Evolutionary conservation across 2,888 invertebrate species (phyloP).

Genomic region (Brachynemurus nebulosus): DNA sequence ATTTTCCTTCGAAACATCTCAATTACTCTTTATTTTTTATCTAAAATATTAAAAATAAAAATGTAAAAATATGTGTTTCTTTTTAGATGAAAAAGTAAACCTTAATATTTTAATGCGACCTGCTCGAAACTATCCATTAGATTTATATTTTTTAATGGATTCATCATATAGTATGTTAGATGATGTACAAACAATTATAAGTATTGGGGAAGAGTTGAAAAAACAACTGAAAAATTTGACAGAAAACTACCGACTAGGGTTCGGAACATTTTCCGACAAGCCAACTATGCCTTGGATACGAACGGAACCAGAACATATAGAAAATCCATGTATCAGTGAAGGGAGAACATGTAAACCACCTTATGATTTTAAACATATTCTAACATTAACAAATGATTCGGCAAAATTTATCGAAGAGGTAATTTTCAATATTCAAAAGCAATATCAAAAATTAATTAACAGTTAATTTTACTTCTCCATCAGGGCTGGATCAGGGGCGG

Average conservation of each 20-base stretch:
- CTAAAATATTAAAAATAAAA: not conserved
- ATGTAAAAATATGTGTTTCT: slow-evolving; percentile 8
- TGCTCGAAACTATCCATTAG: slow-evolving; percentile 74
- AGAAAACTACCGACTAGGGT: slow-evolving; percentile 57
- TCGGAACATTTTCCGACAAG: slow-evolving; percentile 68
- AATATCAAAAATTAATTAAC: too few species aligned
- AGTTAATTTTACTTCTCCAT: too few species aligned
- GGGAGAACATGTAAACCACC: slow-evolving; percentile 56
- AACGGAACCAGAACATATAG: slow-evolving; percentile 30
- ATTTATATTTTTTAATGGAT: slow-evolving; percentile 85
- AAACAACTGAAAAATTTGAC: slow-evolving; percentile 48
- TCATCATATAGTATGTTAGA: slow-evolving; percentile 81
- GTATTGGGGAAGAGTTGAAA: slow-evolving; percentile 45
- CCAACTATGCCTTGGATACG: slow-evolving; percentile 57
- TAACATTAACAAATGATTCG: slow-evolving; percentile 44
- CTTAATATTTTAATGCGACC: slow-evolving; percentile 54
- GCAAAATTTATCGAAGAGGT: slow-evolving; percentile 34
- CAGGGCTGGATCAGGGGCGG: too few species aligned
- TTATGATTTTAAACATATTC: slow-evolving; percentile 68
- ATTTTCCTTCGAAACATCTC: slow-evolving; percentile 8
- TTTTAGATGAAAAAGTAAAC: slow-evolving; percentile 42
- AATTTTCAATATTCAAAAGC: too few species aligned
- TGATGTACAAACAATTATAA: slow-evolving; percentile 65
- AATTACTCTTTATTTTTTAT: slow-evolving; percentile 2
- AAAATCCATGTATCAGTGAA: slow-evolving; percentile 47